Base-by-base conservation (phyloP, 2,797 vertebrate species). In the Melanotaenia maccullochi region DNA sequence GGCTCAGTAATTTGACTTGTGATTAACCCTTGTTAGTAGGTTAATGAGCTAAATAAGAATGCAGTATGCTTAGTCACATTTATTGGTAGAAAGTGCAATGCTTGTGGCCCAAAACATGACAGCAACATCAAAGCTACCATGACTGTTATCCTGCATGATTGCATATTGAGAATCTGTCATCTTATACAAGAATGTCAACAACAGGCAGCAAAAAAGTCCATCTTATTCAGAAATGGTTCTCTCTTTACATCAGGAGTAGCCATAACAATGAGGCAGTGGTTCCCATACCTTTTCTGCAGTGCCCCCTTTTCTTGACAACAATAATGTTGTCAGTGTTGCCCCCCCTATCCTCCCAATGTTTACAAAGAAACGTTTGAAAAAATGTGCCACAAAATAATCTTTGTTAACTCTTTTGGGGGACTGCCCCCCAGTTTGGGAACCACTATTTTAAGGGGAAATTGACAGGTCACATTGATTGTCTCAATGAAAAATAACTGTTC, bases 171-270 rank as follows among this genome's bases (percentile, higher is more conserved):
- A 65, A 49, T 57, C 0, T 44, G 20, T 57, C 6, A 67, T 8
- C 22, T 66, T 58, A 24, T 3, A 4, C n/a, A 36, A 58, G 28
- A 69, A 38, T 70, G 22, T 22, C 56, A 60, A 60, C 24, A 57
- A 3, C 16, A 35, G 25, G 1, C 24, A 22, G 1, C 20, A 16
- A 79, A 54, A 70, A 54, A 47, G 1, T 32, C 3, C 5, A 14
- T 42, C 3, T 0, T 1, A 69, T 63, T 54, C 52, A 22, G 7
- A 18, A 6, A 40, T 9, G 32, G 22, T 66, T 64, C 30, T 11
- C 52, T 33, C 20, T 47, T 73, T 44, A 4, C 7, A 32, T 47
- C 7, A 18, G 24, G 12, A 47, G 49, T 59, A 56, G 9, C 65
- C 9, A 13, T 52, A 44, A 13, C 52, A 80, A 32, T 35, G n/a